phyloP scores from a whole-genome alignment of 2,113 vertebrate species.

The Amazona guildingii region DNA sequence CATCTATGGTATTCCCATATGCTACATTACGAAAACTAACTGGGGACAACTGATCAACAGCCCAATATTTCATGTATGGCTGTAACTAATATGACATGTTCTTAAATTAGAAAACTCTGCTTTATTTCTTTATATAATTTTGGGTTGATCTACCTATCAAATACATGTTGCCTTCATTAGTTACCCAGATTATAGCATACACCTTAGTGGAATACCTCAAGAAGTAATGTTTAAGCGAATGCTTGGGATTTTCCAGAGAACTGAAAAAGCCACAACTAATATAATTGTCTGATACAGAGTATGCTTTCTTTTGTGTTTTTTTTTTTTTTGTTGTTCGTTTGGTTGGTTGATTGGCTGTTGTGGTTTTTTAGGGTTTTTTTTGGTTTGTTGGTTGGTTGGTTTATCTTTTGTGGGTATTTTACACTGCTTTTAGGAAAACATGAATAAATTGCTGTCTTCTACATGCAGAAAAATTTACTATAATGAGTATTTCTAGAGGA shows the following conservation, averaged over 20 bases:
- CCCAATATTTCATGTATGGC: not conserved
- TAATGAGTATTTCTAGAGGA: not conserved
- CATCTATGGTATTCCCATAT: not conserved
- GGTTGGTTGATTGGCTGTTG: not conserved
- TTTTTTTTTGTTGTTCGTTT: not conserved
- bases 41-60: not conserved
- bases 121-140: not conserved
- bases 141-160: not conserved
- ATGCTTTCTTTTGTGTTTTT: rapidly evolving
- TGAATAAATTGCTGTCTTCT: not conserved
- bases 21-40: not conserved
- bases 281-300: not conserved
- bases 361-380: not conserved
- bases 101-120: not conserved
- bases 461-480: not conserved
- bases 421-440: not conserved
- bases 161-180: not conserved
- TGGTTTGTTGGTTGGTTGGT: not conserved
- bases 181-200: not conserved
- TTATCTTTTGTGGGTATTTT: not conserved
- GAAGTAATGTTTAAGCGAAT: not conserved
- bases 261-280: not conserved
- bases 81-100: not conserved
- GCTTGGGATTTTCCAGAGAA: not conserved
- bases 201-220: not conserved